Percentiles rank a stretch among this genome's conserved stretches.
Conservation (phyloP, 23 tunicate genomes). For the Halocynthia aurantium region DNA sequence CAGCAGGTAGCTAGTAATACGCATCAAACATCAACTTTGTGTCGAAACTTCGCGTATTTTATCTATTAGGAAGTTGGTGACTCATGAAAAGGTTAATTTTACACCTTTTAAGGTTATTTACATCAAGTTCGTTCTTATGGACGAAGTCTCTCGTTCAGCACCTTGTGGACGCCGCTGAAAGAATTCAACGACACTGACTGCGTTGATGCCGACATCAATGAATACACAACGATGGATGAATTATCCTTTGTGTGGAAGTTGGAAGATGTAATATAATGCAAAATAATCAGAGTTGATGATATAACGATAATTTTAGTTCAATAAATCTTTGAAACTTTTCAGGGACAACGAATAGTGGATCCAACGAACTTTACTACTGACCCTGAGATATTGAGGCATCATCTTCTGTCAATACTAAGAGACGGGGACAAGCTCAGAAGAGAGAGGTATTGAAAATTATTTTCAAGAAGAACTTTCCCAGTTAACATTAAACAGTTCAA, state of each 20-base stretch:
- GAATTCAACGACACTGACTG: slow-evolving; percentile 87
- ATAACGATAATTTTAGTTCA: neutral
- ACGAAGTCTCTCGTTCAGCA: slow-evolving; percentile 74
- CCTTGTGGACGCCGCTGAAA: slow-evolving; percentile 75
- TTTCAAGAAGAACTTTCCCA: neutral
- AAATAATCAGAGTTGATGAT: neutral
- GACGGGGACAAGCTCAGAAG: slow-evolving; percentile 66
- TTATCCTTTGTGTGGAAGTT: slow-evolving; percentile 76
- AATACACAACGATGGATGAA: slow-evolving; percentile 33
- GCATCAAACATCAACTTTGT: too few species aligned
- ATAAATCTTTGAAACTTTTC: neutral
- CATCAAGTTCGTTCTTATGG: slow-evolving; percentile 97
- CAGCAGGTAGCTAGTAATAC: slow-evolving; percentile 31
- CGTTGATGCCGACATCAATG: slow-evolving; percentile 34
- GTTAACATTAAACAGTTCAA: too few species aligned
- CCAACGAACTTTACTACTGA: slow-evolving; percentile 50
- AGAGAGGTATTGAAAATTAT: slow-evolving; percentile 42
- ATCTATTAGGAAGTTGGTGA: too few species aligned
- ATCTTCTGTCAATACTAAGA: slow-evolving; percentile 59
- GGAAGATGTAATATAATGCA: slow-evolving; percentile 45
- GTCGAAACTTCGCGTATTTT: too few species aligned
- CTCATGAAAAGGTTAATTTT: too few species aligned
- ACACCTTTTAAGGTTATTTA: slow-evolving; percentile 72
- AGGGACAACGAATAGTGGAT: slow-evolving; percentile 84
- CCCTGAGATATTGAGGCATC: slow-evolving; percentile 77